phyloP scores from a whole-genome alignment of 1,140 invertebrate genomes.

The Formica exsecta region DNA sequence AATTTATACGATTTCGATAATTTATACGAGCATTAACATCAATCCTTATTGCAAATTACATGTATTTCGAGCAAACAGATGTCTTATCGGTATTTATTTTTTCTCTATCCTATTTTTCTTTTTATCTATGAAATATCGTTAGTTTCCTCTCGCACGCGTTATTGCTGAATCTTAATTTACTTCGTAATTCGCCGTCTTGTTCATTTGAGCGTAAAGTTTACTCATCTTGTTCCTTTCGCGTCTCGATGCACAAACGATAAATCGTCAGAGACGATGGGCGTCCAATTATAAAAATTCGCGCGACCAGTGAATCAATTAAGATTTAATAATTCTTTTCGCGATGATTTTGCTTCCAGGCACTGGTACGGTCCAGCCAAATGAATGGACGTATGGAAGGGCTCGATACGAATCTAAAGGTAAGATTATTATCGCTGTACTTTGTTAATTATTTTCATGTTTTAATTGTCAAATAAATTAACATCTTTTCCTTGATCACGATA shows the following conservation, averaged over 20 bases:
- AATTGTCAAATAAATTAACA: not conserved
- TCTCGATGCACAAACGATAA: slow-evolving; percentile 66
- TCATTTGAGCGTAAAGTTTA: slow-evolving; percentile 18
- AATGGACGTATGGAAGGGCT: slow-evolving; percentile 56
- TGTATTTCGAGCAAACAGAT: not conserved
- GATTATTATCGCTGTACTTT: not conserved
- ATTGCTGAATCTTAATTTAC: slow-evolving; percentile 41
- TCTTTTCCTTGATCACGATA: not conserved
- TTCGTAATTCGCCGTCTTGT: slow-evolving; percentile 48
- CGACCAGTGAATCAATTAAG: slow-evolving; percentile 40
- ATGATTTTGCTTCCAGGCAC: slow-evolving; percentile 53
- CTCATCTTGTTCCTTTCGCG: slow-evolving; percentile 57
- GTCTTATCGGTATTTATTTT: not conserved
- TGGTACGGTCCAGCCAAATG: slow-evolving; percentile 63
- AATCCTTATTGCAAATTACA: not conserved
- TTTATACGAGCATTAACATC: not conserved
- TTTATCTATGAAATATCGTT: not conserved
- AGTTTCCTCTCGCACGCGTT: not conserved
- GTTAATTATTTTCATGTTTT: not conserved
- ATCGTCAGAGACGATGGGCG: slow-evolving; percentile 50
- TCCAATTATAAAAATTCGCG: slow-evolving; percentile 79
- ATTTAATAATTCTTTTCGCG: slow-evolving; percentile 66
- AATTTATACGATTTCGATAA: not conserved
- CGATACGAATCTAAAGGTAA: slow-evolving; percentile 67
- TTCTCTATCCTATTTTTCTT: not conserved